Evolutionary conservation across 2,113 vertebrate species (phyloP).

Genomic region (Callocephalon fimbriatum): DNA sequence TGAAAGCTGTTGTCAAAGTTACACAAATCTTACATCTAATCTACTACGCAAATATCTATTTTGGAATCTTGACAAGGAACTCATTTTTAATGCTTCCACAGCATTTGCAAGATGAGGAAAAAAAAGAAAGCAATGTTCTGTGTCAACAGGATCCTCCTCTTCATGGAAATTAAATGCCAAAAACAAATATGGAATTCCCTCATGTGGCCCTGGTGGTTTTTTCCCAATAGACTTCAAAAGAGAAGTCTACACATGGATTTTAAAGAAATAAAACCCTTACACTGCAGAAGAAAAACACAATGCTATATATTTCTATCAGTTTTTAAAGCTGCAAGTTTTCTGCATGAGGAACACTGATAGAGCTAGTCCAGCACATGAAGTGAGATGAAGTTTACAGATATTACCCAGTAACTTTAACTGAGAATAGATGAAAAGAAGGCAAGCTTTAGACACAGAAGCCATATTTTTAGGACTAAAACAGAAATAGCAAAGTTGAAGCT

Average conservation of each 20-base stretch:
- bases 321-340: neutral
- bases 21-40: slow-evolving; percentile 3
- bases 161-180: slow-evolving; percentile 19
- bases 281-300: neutral
- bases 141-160: slow-evolving; percentile 1
- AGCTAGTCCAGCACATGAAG: neutral
- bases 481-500: neutral
- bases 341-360: neutral
- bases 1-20: neutral
- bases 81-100: slow-evolving; percentile 27
- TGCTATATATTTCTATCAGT: neutral
- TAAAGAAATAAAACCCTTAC: neutral
- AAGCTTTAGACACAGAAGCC: neutral
- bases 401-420: neutral
- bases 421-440: neutral
- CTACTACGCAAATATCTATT: neutral
- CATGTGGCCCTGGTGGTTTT: neutral
- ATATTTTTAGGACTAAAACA: neutral
- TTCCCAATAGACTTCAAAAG: neutral
- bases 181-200: slow-evolving; percentile 48
- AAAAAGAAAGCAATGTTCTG: neutral
- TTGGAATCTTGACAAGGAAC: slow-evolving; percentile 39
- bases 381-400: neutral
- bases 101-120: neutral
- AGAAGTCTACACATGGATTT: neutral